Percentiles rank a stretch among this genome's conserved stretches.
These are phyloP conservation scores for Corydoras maculifer DNA, from an alignment of 2,113 vertebrate genomes.

Conservation along the genomic window DNA sequence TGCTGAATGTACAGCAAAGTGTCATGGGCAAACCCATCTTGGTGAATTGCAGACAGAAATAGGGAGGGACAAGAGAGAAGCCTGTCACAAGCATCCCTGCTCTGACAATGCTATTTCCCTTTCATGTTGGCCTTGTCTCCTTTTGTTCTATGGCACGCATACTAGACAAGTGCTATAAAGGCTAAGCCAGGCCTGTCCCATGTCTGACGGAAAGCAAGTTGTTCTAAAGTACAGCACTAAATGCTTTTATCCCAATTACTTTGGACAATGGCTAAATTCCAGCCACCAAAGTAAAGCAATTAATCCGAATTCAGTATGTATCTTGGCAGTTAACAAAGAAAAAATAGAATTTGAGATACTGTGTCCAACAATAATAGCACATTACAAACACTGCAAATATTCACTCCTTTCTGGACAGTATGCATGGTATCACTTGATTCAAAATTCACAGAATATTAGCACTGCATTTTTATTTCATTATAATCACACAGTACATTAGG, in stretches of 20 bases:
- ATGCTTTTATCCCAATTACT: not conserved
- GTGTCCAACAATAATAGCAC: no score
- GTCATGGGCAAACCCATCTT: constrained; percentile 41
- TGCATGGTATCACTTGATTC: no score
- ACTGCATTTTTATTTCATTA: no score
- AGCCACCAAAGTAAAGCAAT: no score
- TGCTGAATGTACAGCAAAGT: constrained; percentile 28
- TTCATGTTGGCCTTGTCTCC: constrained; percentile 20
- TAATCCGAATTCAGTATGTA: no score
- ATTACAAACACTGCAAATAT: no score
- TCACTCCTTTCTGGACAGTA: no score
- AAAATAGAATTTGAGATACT: no score
- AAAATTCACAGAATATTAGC: no score
- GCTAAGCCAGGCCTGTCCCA: constrained; percentile 17
- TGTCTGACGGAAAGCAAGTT: not conserved
- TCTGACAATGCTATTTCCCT: constrained; percentile 19
- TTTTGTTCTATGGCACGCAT: constrained; percentile 5
- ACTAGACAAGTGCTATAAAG: constrained; percentile 37
- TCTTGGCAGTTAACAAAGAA: no score
- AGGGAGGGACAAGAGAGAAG: constrained; percentile 43
- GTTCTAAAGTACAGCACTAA: constrained; percentile 1
- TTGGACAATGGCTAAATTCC: not conserved
- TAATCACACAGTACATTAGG: no score
- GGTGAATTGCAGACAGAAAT: constrained; percentile 32
- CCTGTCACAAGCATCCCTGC: constrained; percentile 28